These are phyloP conservation scores for Poecilia latipinna DNA, from an alignment of 2,113 vertebrate species.

Conservation along the genomic window DNA sequence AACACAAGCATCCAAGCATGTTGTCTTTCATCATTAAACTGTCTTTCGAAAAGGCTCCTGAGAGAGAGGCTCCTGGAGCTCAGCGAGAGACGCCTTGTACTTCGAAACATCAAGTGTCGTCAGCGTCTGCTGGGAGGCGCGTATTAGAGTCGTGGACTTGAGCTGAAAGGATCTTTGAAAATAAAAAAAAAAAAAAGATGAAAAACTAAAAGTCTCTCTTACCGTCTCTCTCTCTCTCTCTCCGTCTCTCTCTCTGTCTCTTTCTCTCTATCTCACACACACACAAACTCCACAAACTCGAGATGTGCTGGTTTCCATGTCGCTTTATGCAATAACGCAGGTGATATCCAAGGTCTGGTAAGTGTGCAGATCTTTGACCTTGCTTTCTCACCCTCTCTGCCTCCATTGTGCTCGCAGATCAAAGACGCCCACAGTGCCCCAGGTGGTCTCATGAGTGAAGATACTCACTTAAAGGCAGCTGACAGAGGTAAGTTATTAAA, in stretches of 20 bases:
- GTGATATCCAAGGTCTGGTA: slow-evolving; percentile 40
- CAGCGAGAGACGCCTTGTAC: slow-evolving; percentile 38
- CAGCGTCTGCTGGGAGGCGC: slow-evolving; percentile 49
- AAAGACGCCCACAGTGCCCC: slow-evolving; percentile 47
- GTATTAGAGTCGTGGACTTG: slow-evolving; percentile 48
- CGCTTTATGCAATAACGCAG: slow-evolving; percentile 40
- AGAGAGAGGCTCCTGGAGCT: slow-evolving; percentile 50
- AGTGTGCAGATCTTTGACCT: slow-evolving; percentile 62
- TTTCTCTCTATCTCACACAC: too few species aligned
- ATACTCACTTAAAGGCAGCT: slow-evolving; percentile 63
- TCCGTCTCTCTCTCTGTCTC: too few species aligned
- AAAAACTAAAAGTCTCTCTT: slow-evolving; percentile 16
- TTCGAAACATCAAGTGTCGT: slow-evolving; percentile 51
- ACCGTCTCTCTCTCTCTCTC: slow-evolving; percentile 1
- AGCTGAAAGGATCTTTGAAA: slow-evolving; percentile 36
- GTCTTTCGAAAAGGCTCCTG: slow-evolving; percentile 45
- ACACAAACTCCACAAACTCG: not conserved
- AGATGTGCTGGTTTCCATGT: not conserved
- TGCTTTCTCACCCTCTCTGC: slow-evolving; percentile 64
- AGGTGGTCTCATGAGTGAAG: slow-evolving; percentile 44
- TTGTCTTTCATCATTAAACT: slow-evolving; percentile 69
- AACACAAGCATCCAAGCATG: slow-evolving; percentile 53
- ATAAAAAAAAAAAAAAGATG: not conserved
- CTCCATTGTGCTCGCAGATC: slow-evolving; percentile 69
- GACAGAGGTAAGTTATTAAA: slow-evolving; percentile 69